Evolutionary conservation across 2,113 vertebrate genomes (phyloP).

Genomic region (Toxostoma redivivum): DNA sequence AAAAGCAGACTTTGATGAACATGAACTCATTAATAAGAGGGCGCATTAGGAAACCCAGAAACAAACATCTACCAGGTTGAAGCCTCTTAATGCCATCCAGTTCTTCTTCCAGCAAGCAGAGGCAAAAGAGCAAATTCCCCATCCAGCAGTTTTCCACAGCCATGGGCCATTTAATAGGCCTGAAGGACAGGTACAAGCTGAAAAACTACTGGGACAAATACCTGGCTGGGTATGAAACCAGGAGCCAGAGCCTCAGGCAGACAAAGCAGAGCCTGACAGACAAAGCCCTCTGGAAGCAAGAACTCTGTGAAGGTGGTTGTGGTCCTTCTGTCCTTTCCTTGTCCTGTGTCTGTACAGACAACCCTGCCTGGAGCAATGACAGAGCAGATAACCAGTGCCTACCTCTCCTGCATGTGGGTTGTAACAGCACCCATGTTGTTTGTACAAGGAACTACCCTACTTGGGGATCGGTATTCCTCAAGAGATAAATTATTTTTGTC

Average conservation of each 20-base stretch:
- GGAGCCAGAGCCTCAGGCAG: neutral
- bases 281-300: neutral
- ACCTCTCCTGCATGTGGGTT: neutral
- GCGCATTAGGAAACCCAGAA: neutral
- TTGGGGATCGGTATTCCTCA: neutral
- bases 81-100: neutral
- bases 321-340: neutral
- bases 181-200: neutral
- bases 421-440: neutral
- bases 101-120: neutral
- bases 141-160: neutral
- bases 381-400: neutral
- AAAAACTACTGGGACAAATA: neutral
- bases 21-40: neutral
- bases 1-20: neutral
- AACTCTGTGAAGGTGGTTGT: neutral
- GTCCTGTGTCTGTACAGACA: neutral
- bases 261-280: neutral
- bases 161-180: neutral
- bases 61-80: neutral
- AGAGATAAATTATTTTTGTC: neutral
- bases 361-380: neutral
- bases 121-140: neutral
- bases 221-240: neutral
- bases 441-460: neutral